These are phyloP conservation scores for Elephas maximus DNA, from an alignment of 2,113 vertebrate genomes.

Conservation along the genomic window DNA sequence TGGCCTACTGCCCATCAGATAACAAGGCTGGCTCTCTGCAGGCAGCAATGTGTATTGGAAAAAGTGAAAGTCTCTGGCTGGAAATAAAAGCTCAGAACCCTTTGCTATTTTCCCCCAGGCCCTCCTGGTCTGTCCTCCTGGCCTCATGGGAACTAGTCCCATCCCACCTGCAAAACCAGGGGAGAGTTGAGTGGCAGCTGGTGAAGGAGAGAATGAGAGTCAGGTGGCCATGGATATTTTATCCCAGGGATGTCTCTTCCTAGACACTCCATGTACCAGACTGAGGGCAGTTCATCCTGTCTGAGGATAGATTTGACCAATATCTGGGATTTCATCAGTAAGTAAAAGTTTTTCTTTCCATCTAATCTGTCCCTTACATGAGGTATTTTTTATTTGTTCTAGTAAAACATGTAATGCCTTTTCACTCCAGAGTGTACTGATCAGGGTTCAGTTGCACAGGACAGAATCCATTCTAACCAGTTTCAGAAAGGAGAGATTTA, in stretches of 20 bases:
- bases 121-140: conserved; percentile 55
- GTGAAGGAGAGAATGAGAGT: background rate
- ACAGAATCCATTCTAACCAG: conserved; percentile 21
- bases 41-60: conserved; percentile 77
- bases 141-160: conserved; percentile 21
- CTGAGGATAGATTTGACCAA: background rate
- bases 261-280: background rate
- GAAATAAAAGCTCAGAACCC: conserved; percentile 83
- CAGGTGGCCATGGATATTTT: background rate
- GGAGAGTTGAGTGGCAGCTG: conserved; percentile 42
- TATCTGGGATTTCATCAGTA: conserved; percentile 42
- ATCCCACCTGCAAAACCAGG: conserved; percentile 58
- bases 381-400: conserved; percentile 57
- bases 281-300: background rate
- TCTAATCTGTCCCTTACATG: background rate
- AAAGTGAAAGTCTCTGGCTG: conserved; percentile 89
- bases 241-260: background rate
- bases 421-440: background rate
- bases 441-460: conserved; percentile 37
- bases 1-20: conserved; percentile 92
- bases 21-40: conserved; percentile 83
- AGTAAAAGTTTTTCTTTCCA: conserved; percentile 45
- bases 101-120: conserved; percentile 68
- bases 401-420: conserved; percentile 44
- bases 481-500: conserved; percentile 53